Evolutionary conservation across 2,113 vertebrate genomes (phyloP), one percentile per base, ranked within the genome.

Genomic region (Nyctereutes procyonoides): DNA sequence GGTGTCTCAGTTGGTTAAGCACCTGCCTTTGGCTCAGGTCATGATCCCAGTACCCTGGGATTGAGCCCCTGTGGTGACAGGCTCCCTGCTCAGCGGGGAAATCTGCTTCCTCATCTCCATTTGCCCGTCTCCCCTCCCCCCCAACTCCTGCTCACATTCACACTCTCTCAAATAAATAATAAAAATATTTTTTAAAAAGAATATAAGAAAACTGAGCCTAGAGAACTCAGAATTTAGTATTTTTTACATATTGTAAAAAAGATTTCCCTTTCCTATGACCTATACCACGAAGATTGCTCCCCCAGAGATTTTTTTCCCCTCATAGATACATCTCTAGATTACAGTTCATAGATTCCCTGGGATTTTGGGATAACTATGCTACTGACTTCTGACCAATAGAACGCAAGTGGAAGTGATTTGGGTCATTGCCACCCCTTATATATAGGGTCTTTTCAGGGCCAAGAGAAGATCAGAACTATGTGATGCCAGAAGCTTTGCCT

Each of bases 211-310:
- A 35, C 3, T 60, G 60, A 71, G 55, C 22, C 55, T 71, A 73
- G 28, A 92, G 48, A 86, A 67, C 30, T 80, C 35, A 93, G 35
- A 95, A 94, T 96, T 94, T 60, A 58, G 16, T 80, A 74, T 67
- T 80, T 93, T n/a, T 85, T 69, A 30, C 38, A 8, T 51, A 89
- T 19, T 69, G 7, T 67, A 55, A 85, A 80, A 83, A 65, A 35
- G 9, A 74, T 63, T 90, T 12, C 19, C 28, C 14, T 83, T 79
- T 86, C 43, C 60, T 65, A 16, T 93, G 85, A 65, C 22, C 22
- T 90, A 19, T 10, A 53, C 0, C 4, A 35, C 5, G 24, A 86
- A 26, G 9, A 20, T 65, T 73, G 71, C 15, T 79, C 14, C n/a
- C 28, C 17, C 15, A 24, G 3, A 90, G 56, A 63, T 35, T 85